Evolutionary conservation across 2,888 invertebrate genomes (phyloP), one percentile per base, ranked within the genome.

Genomic region (Ormyrus pomaceus): DNA sequence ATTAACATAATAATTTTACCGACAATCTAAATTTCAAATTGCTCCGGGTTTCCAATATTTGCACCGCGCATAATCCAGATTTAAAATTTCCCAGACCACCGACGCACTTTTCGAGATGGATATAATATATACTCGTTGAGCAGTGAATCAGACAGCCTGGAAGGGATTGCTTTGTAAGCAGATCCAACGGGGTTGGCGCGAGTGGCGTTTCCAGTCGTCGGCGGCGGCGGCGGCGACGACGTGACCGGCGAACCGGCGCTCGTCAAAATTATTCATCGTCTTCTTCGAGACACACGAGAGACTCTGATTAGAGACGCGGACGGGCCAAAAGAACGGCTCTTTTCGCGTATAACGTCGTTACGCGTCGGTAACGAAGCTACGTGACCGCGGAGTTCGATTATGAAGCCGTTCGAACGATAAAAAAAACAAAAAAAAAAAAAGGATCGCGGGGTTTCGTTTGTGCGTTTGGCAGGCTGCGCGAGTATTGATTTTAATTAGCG

Each of bases 121-220:
- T 59, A n/a, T 2, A 10, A 70, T 34, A 48, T 48, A 55, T 51
- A 11, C 6, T 46, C 11, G 53, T 48, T 50, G 69, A 48, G 59
- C 77, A n/a, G 55, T 11, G 58, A 46, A 69, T 61, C 59, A 19
- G 13, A 61, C 11, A 85, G 85, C 85, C 84, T 84, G 83, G 81
- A 84, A 34, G 86, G 86, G 86, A 87, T 87, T 85, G 89, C 88
- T 87, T 87, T 87, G 88, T 86, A 87, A 88, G 87, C 87, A 86
- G 85, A 87, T 70, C 56, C 19, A 34, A 53, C 55, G 61, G 76
- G 68, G 13, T n/a, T n/a, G 46, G 46, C 10, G 46, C 66, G 48
- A 19, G 62, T 53, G 51, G 34, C 62, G 64, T 64, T 73, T 6
- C 64, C 56, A 72, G 62, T 72, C 72, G n/a, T 56, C 6, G 6